Evolutionary conservation across 1,140 invertebrate genomes (phyloP), one percentile per base, ranked within the genome.

Genomic region (Halyomorpha halys): DNA sequence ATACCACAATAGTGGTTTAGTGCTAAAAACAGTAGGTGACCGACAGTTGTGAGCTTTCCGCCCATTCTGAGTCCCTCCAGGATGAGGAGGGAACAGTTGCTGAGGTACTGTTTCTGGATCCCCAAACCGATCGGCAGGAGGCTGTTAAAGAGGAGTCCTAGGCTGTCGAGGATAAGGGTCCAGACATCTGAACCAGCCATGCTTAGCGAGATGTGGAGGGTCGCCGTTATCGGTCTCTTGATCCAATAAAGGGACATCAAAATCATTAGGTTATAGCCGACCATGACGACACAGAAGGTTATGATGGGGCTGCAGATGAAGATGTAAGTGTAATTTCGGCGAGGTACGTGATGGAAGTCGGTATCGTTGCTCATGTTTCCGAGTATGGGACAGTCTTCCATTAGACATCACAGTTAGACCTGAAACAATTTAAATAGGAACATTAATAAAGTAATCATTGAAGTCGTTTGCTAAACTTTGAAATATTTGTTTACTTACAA

Each of bases 1-100:
- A 81, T 82, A 18, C 84, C 84, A 19, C 84, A 73, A 72, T 83
- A 86, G 69, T 88, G 86, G 71, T 86, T 86, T 18, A 84, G 71
- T 6, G 85, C 83, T 34, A 88, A 75, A 2, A 80, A 80, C 15
- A 85, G 69, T 6, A 88, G 75, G 71, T 87, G 86, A 9, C 80
- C 72, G 2, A 86, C 79, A 0, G 83, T 82, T 13, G 83, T 81
- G 14, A 84, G 75, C 44, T 83, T 73, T 2, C 76, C 77, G 6
- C 78, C 78, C 47, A 82, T 68, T 64, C 82, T 71, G 30, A 81
- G 73, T 8, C 77, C 78, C 70, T 83, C 81, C 2, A 82, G 63
- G 6, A 70, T 69, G 49, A 78, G 66, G 30, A 69, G 66, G 44
- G 70, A 68, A 65, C 79, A 81, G 13, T 30, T n/a, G 49, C 16